Conservation (phyloP, 2,113 vertebrate species). For the Rutilus rutilus region DNA sequence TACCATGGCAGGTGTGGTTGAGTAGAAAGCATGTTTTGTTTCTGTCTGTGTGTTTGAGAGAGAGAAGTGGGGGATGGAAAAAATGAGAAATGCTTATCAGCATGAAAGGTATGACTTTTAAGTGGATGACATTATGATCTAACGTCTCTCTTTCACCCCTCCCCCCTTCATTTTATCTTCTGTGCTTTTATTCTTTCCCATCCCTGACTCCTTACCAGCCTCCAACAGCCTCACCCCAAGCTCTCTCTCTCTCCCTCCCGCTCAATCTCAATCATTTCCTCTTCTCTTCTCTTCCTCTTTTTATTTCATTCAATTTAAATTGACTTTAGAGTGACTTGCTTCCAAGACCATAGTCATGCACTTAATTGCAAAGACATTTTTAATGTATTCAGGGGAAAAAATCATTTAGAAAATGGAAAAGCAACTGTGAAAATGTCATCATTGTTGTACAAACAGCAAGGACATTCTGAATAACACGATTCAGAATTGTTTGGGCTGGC, state of each 20-base stretch:
- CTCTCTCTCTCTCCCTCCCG: not conserved
- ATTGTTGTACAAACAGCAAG: constrained; percentile 2
- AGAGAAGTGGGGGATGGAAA: not conserved
- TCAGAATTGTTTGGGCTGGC: not conserved
- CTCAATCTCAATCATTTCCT: constrained; percentile 28
- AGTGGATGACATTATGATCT: constrained; percentile 47
- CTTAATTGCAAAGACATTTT: constrained; percentile 5
- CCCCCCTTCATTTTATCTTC: not conserved
- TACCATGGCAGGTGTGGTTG: constrained; percentile 14
- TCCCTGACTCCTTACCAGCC: constrained; percentile 35
- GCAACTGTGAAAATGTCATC: constrained; percentile 12
- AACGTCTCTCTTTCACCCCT: not conserved
- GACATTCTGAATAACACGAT: constrained; percentile 4
- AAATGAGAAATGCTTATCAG: constrained; percentile 27
- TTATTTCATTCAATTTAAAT: constrained; percentile 34
- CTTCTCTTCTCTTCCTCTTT: not conserved
- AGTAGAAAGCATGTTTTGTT: not conserved
- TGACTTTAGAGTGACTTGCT: constrained; percentile 2
- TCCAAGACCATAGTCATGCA: not conserved
- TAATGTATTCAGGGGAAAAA: not conserved
- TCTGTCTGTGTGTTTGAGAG: not conserved
- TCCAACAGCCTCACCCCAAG: constrained; percentile 19
- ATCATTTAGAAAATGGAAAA: constrained; percentile 18
- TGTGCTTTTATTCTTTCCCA: constrained; percentile 17
- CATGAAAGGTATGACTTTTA: constrained; percentile 12